These are phyloP conservation scores for Diarsia mendica DNA, from an alignment of 2,888 invertebrate genomes.

Conservation along the genomic window DNA sequence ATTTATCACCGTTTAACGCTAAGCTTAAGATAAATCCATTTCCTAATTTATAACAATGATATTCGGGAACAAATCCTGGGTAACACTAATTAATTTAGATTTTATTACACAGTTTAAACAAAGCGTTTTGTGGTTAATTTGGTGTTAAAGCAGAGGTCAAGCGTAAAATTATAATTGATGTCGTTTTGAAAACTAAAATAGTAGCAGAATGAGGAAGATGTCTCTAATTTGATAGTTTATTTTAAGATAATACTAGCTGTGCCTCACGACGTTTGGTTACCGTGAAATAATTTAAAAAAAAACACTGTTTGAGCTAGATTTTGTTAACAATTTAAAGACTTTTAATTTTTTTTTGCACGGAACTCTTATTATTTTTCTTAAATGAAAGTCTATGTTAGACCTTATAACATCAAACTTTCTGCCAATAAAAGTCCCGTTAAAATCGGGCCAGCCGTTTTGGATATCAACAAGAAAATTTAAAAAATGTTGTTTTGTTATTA, in stretches of 20 bases:
- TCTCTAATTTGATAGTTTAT: constrained; percentile 32
- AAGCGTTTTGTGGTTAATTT: constrained; percentile 22
- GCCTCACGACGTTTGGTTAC: too few species aligned
- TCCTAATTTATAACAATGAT: constrained; percentile 39
- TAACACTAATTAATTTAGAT: constrained; percentile 19
- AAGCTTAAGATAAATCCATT: constrained; percentile 31
- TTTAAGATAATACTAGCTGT: background rate
- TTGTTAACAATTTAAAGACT: too few species aligned
- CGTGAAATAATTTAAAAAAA: too few species aligned
- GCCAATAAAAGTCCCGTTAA: too few species aligned
- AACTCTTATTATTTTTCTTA: too few species aligned
- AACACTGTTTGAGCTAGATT: too few species aligned
- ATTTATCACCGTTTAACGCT: constrained; percentile 23
- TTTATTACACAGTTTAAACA: constrained; percentile 4
- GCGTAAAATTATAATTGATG: constrained; percentile 46
- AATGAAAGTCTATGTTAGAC: too few species aligned
- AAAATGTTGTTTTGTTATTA: too few species aligned
- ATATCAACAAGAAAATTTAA: too few species aligned
- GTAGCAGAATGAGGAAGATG: constrained; percentile 3
- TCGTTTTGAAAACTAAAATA: constrained; percentile 32
- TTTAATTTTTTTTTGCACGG: too few species aligned
- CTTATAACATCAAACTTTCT: too few species aligned
- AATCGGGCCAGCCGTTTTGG: too few species aligned
- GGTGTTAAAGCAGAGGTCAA: constrained; percentile 33
- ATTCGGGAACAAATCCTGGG: constrained; percentile 17